These are phyloP conservation scores for Limulus polyphemus DNA, from an alignment of 2,888 invertebrate genomes.

Conservation along the genomic window DNA sequence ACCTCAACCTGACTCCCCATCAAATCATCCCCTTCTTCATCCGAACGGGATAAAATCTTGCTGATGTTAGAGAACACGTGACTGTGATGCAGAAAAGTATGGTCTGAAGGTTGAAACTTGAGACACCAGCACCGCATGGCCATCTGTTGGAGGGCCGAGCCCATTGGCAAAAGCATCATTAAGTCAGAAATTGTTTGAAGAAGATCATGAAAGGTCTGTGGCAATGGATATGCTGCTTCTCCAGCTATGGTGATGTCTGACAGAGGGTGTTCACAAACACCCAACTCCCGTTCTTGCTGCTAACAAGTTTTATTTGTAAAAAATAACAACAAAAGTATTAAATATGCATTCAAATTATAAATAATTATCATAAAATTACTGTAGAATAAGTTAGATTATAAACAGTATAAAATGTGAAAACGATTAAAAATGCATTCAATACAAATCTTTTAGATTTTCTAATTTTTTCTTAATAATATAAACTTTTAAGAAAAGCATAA, in stretches of 20 bases:
- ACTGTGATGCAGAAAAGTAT: conserved; percentile 78
- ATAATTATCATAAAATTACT: too few relatives aligned
- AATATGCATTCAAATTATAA: too few relatives aligned
- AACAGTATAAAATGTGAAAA: conserved; percentile 2
- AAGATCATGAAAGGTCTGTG: conserved; percentile 67
- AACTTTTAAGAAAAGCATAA: too few relatives aligned
- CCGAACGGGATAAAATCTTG: conserved; percentile 82
- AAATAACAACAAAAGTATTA: too few relatives aligned
- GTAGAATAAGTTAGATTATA: neutral
- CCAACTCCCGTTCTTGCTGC: conserved; percentile 29
- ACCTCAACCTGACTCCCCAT: too few relatives aligned
- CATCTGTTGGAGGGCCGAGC: conserved; percentile 76
- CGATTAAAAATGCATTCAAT: neutral
- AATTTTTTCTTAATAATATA: too few relatives aligned
- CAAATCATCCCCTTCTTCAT: conserved; percentile 48
- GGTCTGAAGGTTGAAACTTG: conserved; percentile 74
- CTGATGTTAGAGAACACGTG: conserved; percentile 93
- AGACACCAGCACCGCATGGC: conserved; percentile 89
- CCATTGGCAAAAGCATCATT: conserved; percentile 73
- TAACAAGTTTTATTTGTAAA: neutral
- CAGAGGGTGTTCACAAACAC: conserved; percentile 59
- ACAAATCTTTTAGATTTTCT: too few relatives aligned
- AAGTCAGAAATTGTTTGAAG: conserved; percentile 83
- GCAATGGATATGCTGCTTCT: conserved; percentile 40
- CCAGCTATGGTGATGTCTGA: conserved; percentile 61